Percentiles rank a stretch among this genome's conserved stretches.
phyloP scores from a whole-genome alignment of 2,888 invertebrate species.

The Lycocerus yunnanus region DNA sequence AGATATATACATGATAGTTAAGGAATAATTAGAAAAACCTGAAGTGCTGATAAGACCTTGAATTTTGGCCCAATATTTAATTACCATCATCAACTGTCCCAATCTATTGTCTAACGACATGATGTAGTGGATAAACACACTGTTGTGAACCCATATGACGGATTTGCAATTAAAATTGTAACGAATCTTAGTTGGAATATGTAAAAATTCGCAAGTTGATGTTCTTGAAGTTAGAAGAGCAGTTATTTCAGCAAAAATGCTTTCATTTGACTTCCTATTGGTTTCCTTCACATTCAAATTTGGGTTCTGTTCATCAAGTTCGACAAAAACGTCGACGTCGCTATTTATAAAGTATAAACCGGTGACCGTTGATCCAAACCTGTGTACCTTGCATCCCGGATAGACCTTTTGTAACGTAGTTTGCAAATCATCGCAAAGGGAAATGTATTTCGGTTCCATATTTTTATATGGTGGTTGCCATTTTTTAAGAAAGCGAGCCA shows the following conservation, averaged over 20 bases:
- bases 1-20: constrained; percentile 70
- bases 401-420: constrained; percentile 50
- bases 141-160: constrained; percentile 71
- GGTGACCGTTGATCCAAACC: constrained; percentile 77
- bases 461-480: constrained; percentile 49
- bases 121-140: constrained; percentile 65
- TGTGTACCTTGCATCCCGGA: constrained; percentile 57
- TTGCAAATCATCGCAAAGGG: constrained; percentile 58
- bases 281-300: constrained; percentile 10
- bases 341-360: constrained; percentile 71
- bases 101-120: constrained; percentile 64
- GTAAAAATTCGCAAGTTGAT: constrained; percentile 77
- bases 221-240: constrained; percentile 75
- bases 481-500: constrained; percentile 21
- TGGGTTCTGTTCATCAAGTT: constrained; percentile 46
- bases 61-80: constrained; percentile 77
- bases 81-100: constrained; percentile 62
- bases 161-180: constrained; percentile 78
- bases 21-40: constrained; percentile 71
- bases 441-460: constrained; percentile 41
- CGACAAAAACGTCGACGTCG: constrained; percentile 74
- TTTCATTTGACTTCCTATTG: constrained; percentile 38
- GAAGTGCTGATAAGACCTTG: constrained; percentile 60
- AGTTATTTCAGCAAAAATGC: constrained; percentile 61
- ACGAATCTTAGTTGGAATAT: constrained; percentile 63